Conservation (phyloP, 2,113 vertebrate species). For the Chamaea fasciata region DNA sequence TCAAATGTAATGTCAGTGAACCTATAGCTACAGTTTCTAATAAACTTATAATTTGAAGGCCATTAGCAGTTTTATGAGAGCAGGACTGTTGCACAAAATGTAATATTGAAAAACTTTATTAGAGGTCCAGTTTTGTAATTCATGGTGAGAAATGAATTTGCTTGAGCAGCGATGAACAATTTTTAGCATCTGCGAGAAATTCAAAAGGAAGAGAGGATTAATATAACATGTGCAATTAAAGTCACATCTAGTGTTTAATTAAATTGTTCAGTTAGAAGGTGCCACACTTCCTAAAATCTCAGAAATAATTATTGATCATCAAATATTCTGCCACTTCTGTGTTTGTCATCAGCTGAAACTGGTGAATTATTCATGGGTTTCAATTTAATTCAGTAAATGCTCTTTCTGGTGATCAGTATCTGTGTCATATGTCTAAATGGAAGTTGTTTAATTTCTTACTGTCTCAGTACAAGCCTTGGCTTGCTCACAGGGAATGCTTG, state of each 20-base stretch:
- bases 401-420: conserved; percentile 9
- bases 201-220: neutral
- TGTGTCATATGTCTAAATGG: conserved; percentile 1
- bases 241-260: conserved; percentile 47
- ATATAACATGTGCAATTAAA: conserved; percentile 33
- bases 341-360: conserved; percentile 24
- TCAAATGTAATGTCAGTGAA: neutral
- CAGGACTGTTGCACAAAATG: neutral
- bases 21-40: neutral
- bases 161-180: neutral
- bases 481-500: neutral
- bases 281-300: neutral
- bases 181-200: conserved; percentile 14
- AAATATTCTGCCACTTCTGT: conserved; percentile 20
- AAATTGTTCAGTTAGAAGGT: conserved; percentile 40
- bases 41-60: neutral
- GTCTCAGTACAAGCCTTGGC: neutral
- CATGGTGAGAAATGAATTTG: neutral
- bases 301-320: conserved; percentile 60
- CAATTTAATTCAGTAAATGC: conserved; percentile 1
- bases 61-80: conserved; percentile 7
- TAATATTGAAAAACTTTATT: neutral
- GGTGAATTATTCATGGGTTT: conserved; percentile 51
- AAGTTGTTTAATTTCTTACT: neutral
- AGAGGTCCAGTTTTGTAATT: neutral